These are phyloP conservation scores for Harpalus rubripes DNA, from an alignment of 2,888 invertebrate species.

Conservation along the genomic window DNA sequence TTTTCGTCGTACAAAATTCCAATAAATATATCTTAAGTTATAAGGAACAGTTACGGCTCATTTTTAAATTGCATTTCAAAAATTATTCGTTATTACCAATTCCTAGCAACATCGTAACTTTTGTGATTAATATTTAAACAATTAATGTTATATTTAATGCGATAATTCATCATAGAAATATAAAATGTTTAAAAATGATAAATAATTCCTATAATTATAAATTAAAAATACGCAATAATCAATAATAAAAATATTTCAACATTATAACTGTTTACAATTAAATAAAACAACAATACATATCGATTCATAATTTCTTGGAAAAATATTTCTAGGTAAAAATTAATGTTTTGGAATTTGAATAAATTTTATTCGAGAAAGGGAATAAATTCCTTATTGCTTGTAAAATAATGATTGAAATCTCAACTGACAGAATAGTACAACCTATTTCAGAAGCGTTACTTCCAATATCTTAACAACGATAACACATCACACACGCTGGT, in stretches of 20 bases:
- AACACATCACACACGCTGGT: neutral
- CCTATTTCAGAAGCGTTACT: neutral
- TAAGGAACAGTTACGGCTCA: neutral
- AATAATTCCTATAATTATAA: slow-evolving; percentile 1
- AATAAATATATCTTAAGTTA: too few relatives aligned
- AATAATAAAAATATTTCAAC: slow-evolving; percentile 14
- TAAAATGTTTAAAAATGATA: slow-evolving; percentile 4
- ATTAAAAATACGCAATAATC: slow-evolving; percentile 3
- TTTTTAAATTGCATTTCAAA: neutral
- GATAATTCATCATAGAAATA: neutral
- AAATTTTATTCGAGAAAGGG: neutral
- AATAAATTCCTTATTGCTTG: slow-evolving; percentile 6
- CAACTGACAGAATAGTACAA: neutral
- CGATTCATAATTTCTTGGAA: neutral
- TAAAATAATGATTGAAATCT: slow-evolving; percentile 1
- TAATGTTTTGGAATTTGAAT: neutral
- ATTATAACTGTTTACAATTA: neutral
- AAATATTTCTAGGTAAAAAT: slow-evolving; percentile 11
- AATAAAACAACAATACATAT: neutral
- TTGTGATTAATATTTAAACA: neutral
- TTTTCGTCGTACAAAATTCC: too few relatives aligned
- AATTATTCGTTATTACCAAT: neutral
- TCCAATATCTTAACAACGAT: slow-evolving; percentile 2
- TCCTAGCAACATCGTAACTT: neutral
- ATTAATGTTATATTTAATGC: neutral